phyloP scores from a whole-genome alignment of 2,113 vertebrate genomes.

The Pangasianodon hypophthalmus region DNA sequence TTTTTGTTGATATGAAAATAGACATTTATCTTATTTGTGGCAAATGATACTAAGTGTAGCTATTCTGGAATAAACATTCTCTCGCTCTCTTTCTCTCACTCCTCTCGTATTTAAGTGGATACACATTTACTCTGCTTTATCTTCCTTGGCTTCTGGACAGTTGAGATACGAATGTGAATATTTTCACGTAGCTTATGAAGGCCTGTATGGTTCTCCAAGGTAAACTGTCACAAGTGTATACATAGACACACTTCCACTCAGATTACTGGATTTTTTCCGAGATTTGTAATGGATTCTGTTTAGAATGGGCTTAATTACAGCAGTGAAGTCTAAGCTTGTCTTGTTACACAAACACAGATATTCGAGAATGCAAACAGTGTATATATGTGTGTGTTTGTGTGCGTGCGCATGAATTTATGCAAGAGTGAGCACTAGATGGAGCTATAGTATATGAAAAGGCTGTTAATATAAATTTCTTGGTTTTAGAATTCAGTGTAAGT shows the following conservation, averaged over 20 bases:
- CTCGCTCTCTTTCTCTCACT: background rate
- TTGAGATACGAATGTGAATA: background rate
- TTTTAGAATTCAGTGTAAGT: background rate
- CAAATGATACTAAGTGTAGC: background rate
- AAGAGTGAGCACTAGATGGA: conserved; percentile 45
- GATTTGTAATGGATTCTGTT: background rate
- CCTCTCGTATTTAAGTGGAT: background rate
- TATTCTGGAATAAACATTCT: background rate
- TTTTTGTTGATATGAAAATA: background rate
- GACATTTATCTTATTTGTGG: background rate
- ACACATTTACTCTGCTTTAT: conserved; percentile 7
- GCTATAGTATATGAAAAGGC: conserved; percentile 27
- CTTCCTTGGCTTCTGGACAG: background rate
- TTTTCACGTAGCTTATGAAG: background rate
- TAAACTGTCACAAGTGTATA: background rate
- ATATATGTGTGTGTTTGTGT: background rate
- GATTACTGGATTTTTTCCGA: background rate
- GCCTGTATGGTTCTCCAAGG: background rate
- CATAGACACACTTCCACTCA: background rate
- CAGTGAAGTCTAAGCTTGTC: background rate
- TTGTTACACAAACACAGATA: background rate
- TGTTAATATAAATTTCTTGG: background rate
- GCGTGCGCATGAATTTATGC: background rate
- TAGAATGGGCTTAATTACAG: background rate
- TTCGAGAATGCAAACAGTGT: background rate